A percentile compares a stretch with the other conserved stretches of the same genome.
phyloP scores from a whole-genome alignment of 1,140 invertebrate species.

The Daktulosphaira vitifoliae region DNA sequence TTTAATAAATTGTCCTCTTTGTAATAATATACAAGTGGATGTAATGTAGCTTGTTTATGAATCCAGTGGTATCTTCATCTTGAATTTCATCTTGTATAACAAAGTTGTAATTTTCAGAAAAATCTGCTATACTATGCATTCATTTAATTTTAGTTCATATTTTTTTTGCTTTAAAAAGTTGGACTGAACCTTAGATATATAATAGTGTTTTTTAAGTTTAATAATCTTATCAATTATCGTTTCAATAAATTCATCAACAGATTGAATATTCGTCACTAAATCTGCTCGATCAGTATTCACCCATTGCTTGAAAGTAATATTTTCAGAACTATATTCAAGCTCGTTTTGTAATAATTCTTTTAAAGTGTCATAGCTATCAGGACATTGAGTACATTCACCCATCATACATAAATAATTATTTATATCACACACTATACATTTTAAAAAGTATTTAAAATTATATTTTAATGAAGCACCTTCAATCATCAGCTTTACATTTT shows the following conservation, averaged over 20 bases:
- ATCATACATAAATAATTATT: background rate
- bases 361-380: background rate
- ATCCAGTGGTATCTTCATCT: slow-evolving; percentile 23
- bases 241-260: background rate
- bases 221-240: background rate
- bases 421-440: background rate
- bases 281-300: no score
- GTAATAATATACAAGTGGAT: slow-evolving; percentile 21
- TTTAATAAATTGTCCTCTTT: background rate
- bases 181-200: background rate
- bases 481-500: slow-evolving; percentile 39
- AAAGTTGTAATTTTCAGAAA: no score
- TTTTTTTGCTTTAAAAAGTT: background rate
- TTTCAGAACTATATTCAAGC: background rate
- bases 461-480: background rate
- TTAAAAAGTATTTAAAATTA: background rate
- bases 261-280: no score
- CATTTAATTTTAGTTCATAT: background rate
- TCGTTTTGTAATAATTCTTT: background rate
- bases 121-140: background rate
- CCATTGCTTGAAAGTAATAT: background rate
- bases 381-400: background rate
- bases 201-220: no score
- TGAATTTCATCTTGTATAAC: slow-evolving; percentile 13
- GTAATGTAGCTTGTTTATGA: background rate